Conservation (phyloP, 1,140 invertebrate species). For the Leguminivora glycinivorella region DNA sequence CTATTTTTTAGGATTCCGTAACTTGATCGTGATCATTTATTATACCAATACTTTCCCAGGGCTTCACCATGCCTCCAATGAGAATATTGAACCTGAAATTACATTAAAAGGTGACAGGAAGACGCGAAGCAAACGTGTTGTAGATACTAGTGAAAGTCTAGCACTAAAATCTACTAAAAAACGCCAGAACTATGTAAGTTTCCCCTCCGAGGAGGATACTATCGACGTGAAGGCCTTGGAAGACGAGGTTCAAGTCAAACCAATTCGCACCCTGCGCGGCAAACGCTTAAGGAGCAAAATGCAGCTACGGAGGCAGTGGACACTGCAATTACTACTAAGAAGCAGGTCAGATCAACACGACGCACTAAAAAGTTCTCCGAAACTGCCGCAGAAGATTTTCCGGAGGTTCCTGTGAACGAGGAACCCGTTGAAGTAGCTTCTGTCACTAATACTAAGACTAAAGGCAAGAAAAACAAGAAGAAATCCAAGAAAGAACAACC, state of each 20-base stretch:
- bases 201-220: conserved; percentile 51
- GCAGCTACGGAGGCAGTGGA: conserved; percentile 32
- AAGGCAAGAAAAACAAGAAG: conserved; percentile 43
- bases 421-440: conserved; percentile 31
- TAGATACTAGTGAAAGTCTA: conserved; percentile 42
- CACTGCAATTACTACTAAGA: conserved; percentile 34
- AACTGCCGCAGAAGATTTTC: conserved; percentile 14
- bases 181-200: conserved; percentile 56
- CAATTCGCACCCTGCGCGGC: conserved; percentile 38
- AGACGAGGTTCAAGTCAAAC: conserved; percentile 32
- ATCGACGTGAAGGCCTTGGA: neutral
- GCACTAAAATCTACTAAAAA: conserved; percentile 40
- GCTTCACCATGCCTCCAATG: conserved; percentile 47
- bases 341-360: conserved; percentile 36
- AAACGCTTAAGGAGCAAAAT: conserved; percentile 58
- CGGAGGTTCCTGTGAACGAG: conserved; percentile 23
- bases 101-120: conserved; percentile 47
- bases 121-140: conserved; percentile 48
- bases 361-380: conserved; percentile 42
- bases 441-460: conserved; percentile 35
- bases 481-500: conserved; percentile 40
- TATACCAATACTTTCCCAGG: conserved; percentile 43
- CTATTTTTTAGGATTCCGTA: neutral
- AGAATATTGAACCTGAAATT: conserved; percentile 35
- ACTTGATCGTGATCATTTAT: neutral